Evolutionary conservation across 2,113 vertebrate species (phyloP), one percentile per base, ranked within the genome.

Genomic region (Pseudorhombus dupliciocellatus): DNA sequence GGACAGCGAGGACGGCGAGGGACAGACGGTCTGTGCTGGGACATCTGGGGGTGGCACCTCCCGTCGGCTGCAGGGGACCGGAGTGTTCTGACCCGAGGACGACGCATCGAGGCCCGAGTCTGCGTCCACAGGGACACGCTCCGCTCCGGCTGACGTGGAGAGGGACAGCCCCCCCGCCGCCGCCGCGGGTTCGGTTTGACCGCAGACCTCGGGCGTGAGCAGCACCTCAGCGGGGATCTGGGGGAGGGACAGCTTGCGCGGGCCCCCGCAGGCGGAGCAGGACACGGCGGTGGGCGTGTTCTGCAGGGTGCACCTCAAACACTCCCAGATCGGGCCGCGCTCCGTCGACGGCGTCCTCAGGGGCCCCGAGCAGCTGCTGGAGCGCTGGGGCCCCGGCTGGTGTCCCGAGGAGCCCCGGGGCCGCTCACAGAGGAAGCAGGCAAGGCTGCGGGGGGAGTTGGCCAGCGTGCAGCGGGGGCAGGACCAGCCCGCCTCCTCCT

Each of bases 241-340:
- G 59, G 95, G 95, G 65, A 97, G 89, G 0, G 95, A 96, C 58
- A 96, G 94, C 69, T 94, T 95, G 26, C 95, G 95, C 2, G 96
- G 95, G 0, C 96, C 95, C 0, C 96, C 96, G 0, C 95, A 97
- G 28, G 93, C 95, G 0, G 95, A 96, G 87, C 95, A 97, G 83
- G 95, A 96, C 83, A 91, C 93, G 69, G 95, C 94, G 66, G 93
- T 76, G 0, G 96, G 94, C 0, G 95, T 96, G 88, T 96, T 96
- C 86, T 94, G 92, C 75, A 97, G 92, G 0, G 96, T 96, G 88
- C 95, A 96, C 77, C 95, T 92, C 91, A 81, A n/a, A 57, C 95
- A 96, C 14, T 95, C 94, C 96, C 96, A 97, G 10, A 90, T 90
- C 70, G 61, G 66, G 26, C 60, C 52, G 34, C 5, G 46, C 34